A percentile compares a stretch with the other conserved stretches of the same genome.
These are phyloP conservation scores for Paraplagusia blochii DNA, from an alignment of 2,113 vertebrate genomes.

Conservation along the genomic window DNA sequence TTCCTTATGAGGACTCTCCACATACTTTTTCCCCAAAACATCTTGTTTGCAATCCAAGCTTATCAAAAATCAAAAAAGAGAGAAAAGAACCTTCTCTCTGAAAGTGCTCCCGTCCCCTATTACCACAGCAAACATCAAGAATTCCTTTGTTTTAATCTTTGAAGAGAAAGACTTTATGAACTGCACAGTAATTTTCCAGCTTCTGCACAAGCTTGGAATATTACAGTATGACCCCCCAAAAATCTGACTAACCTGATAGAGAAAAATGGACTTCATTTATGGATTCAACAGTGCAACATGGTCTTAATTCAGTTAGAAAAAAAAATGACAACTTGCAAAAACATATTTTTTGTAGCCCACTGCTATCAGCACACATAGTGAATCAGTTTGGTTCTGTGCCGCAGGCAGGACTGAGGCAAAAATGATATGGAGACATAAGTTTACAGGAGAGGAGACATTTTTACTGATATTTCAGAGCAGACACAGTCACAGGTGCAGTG, in stretches of 20 bases:
- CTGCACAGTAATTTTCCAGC: conserved; percentile 1
- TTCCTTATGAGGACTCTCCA: not conserved
- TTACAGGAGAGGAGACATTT: not conserved
- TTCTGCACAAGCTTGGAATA: not conserved
- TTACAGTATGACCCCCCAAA: not conserved
- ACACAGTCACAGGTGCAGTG: not conserved
- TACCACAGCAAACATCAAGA: not conserved
- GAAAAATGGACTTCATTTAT: not conserved
- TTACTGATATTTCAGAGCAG: not conserved
- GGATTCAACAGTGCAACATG: too few species aligned
- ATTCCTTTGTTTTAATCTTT: not conserved
- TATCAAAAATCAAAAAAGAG: not conserved
- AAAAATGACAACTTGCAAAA: too few species aligned
- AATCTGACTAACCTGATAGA: not conserved
- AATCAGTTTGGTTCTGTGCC: too few species aligned
- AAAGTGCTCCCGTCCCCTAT: too few species aligned
- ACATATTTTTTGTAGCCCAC: too few species aligned
- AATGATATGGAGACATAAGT: too few species aligned
- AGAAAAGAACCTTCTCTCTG: not conserved
- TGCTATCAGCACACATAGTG: too few species aligned
- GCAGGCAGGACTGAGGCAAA: too few species aligned
- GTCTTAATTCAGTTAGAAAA: too few species aligned
- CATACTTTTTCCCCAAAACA: not conserved
- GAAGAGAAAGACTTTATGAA: conserved; percentile 2
- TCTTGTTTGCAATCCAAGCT: too few species aligned